phyloP scores from a whole-genome alignment of 1,140 invertebrate genomes.

The Caenorhabditis inopinata region DNA sequence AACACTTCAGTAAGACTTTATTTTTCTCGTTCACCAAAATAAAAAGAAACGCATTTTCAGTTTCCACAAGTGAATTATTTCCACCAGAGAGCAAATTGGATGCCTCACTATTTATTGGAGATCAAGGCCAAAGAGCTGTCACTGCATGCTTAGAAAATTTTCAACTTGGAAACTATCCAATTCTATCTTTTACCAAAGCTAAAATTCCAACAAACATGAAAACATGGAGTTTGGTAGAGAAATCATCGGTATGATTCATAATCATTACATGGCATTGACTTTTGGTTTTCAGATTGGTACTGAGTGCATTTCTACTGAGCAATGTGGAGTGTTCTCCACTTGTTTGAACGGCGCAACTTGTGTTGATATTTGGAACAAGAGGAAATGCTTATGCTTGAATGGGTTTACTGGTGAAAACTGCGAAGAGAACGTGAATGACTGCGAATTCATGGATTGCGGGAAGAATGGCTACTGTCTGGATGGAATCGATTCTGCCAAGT shows the following conservation, averaged over 20 bases:
- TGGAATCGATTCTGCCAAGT: neutral
- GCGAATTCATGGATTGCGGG: conserved; percentile 32
- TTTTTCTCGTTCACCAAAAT: neutral
- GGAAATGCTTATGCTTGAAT: neutral
- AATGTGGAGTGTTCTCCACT: conserved; percentile 52
- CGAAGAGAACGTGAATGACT: conserved; percentile 54
- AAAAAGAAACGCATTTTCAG: neutral
- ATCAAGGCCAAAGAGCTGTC: neutral
- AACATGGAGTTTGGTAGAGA: neutral
- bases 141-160: conserved; percentile 80
- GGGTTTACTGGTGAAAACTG: conserved; percentile 25
- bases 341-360: conserved; percentile 59
- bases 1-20: neutral
- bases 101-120: neutral
- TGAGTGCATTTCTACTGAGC: conserved; percentile 53
- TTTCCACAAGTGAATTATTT: conserved; percentile 25
- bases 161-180: conserved; percentile 77
- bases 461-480: conserved; percentile 4
- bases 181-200: conserved; percentile 78
- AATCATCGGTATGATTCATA: neutral
- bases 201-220: conserved; percentile 36
- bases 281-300: conserved; percentile 45
- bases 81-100: conserved; percentile 1
- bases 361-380: conserved; percentile 56
- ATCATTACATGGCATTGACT: neutral